Percentiles rank a stretch among this genome's conserved stretches.
Evolutionary conservation across 2,113 vertebrate genomes (phyloP).

Genomic region (Mustelus asterias): DNA sequence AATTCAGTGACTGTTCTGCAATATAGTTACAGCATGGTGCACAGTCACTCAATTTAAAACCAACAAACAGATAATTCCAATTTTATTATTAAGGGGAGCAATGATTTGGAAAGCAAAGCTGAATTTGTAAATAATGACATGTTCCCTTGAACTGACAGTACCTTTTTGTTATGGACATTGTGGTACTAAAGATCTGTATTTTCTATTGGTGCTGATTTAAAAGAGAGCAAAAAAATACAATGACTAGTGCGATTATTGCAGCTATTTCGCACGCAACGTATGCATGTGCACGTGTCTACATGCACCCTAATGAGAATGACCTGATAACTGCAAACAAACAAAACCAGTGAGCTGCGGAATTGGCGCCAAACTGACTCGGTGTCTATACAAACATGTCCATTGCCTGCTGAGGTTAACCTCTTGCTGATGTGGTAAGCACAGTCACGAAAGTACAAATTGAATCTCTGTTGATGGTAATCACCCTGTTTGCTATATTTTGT

Average conservation of each 20-base stretch:
- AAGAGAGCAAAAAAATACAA: background rate
- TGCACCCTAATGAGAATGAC: background rate
- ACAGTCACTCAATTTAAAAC: background rate
- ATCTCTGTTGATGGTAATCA: background rate
- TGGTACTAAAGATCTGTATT: background rate
- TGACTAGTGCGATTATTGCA: background rate
- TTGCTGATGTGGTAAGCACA: background rate
- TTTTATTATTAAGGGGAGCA: background rate
- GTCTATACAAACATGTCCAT: background rate
- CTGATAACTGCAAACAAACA: background rate
- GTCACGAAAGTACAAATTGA: background rate
- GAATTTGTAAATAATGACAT: background rate
- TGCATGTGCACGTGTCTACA: background rate
- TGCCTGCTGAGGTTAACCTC: background rate
- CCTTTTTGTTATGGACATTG: background rate
- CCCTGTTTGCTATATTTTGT: background rate
- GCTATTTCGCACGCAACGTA: background rate
- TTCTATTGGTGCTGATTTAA: background rate
- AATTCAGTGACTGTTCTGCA: background rate
- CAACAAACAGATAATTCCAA: background rate
- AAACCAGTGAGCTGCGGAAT: background rate
- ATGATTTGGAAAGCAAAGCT: background rate
- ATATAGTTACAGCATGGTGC: background rate
- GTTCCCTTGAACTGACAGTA: background rate
- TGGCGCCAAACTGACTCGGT: background rate